Percentiles rank a stretch among this genome's conserved stretches.
Evolutionary conservation across 2,113 vertebrate species (phyloP).

Genomic region (Xiphophorus maculatus): DNA sequence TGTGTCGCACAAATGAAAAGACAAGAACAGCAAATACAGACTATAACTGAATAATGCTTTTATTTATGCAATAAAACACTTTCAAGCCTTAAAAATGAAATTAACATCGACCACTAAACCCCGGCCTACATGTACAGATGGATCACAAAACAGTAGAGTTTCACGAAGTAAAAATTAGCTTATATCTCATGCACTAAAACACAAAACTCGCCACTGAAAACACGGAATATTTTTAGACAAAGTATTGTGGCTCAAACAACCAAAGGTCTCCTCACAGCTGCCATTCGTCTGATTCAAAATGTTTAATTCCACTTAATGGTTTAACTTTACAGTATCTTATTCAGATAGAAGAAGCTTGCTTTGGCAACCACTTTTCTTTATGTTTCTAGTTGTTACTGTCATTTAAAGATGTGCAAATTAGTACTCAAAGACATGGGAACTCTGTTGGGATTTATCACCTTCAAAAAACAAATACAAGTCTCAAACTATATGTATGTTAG

Average conservation of each 20-base stretch:
- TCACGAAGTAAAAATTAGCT: conserved; percentile 36
- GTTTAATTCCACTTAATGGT: conserved; percentile 58
- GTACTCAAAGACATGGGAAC: not conserved
- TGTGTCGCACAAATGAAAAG: not conserved
- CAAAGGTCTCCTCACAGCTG: conserved; percentile 12
- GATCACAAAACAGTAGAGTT: conserved; percentile 41
- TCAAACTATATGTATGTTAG: too few species aligned
- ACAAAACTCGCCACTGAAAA: conserved; percentile 39
- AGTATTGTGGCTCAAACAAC: conserved; percentile 13
- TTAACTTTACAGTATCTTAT: conserved; percentile 35
- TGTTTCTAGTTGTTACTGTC: conserved; percentile 21
- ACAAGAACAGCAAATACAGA: not conserved
- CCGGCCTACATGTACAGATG: conserved; percentile 36
- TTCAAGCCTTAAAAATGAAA: conserved; percentile 34
- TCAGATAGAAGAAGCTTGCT: conserved; percentile 29
- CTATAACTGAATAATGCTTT: conserved; percentile 46
- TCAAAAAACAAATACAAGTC: conserved; percentile 7
- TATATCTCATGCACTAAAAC: conserved; percentile 49
- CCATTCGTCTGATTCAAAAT: conserved; percentile 20
- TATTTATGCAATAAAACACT: conserved; percentile 58
- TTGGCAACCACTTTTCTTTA: conserved; percentile 22
- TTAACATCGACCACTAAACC: conserved; percentile 50
- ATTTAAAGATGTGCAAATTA: conserved; percentile 23
- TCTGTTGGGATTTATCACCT: conserved; percentile 7
- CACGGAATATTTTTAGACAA: conserved; percentile 25